Percentiles rank a stretch among this genome's conserved stretches.
These are phyloP conservation scores for roundworm (Caenorhabditis elegans) DNA, from an alignment of 1,140 invertebrate species.

Conservation along the genomic window WBcel235 BX284606.5:10582001-10582500, in stretches of 20 bases:
- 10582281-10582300: too few species aligned
- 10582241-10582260: too few species aligned
- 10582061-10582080: background rate
- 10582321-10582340: too few species aligned
- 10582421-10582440: background rate
- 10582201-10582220: too few species aligned
- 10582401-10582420: too few species aligned
- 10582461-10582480: background rate
- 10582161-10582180: background rate
- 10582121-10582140: background rate
- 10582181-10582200: too few species aligned
- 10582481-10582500: background rate
- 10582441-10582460: background rate
- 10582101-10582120: background rate
- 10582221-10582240: too few species aligned
- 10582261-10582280: too few species aligned
- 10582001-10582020: background rate
- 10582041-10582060: background rate
- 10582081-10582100: background rate
- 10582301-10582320: too few species aligned
- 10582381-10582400: too few species aligned
- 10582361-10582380: too few species aligned
- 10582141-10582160: background rate
- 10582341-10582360: too few species aligned
- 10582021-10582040: conserved; percentile 2